phyloP scores from a whole-genome alignment of 2,888 invertebrate genomes.

The Folsomia manolachei region DNA sequence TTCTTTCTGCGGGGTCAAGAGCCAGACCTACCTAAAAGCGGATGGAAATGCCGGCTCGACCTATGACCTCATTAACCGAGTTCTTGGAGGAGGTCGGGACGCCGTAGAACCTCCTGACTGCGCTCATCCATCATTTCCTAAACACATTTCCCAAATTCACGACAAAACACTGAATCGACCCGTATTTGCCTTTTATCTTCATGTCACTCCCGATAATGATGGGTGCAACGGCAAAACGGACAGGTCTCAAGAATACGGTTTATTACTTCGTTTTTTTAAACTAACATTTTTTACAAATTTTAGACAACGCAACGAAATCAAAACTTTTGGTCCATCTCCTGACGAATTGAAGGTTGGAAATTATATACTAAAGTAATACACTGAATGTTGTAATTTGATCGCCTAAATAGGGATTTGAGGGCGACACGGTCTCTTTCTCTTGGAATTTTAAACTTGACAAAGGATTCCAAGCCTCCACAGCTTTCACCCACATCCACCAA shows the following conservation, averaged over 20 bases:
- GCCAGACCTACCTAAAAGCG: conserved; percentile 9
- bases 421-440: conserved; percentile 24
- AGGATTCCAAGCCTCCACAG: conserved; percentile 27
- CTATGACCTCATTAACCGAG: conserved; percentile 20
- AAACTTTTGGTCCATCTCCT: conserved; percentile 2
- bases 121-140: conserved; percentile 6
- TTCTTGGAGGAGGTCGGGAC: conserved; percentile 17
- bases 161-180: conserved; percentile 14
- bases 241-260: background rate
- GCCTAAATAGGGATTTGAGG: conserved; percentile 10
- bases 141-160: conserved; percentile 25
- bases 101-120: conserved; percentile 30
- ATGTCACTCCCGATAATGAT: conserved; percentile 25
- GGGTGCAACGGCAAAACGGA: conserved; percentile 28
- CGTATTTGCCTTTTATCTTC: conserved; percentile 27
- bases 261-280: too few relatives aligned
- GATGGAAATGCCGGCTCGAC: conserved; percentile 17
- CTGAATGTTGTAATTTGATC: too few relatives aligned
- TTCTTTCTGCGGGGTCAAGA: too few relatives aligned
- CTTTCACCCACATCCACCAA: conserved; percentile 32
- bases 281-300: background rate
- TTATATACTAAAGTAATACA: too few relatives aligned
- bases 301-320: conserved; percentile 23
- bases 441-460: conserved; percentile 32
- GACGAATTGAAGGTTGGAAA: conserved; percentile 8